Evolutionary conservation across 2,797 vertebrate genomes (phyloP).

Genomic region (Microcaecilia unicolor): DNA sequence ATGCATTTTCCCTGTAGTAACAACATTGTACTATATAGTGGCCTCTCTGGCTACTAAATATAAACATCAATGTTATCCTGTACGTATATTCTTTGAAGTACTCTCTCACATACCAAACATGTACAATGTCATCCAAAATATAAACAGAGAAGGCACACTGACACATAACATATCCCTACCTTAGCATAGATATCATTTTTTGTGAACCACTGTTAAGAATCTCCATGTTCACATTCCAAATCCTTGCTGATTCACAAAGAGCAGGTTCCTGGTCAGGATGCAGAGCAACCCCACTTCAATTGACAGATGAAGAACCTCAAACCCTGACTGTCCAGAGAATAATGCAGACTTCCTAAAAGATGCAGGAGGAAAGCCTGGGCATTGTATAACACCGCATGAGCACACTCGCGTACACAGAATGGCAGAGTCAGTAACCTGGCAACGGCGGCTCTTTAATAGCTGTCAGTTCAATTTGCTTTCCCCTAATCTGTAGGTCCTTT

Average conservation of each 20-base stretch:
- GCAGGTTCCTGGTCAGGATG: constrained; percentile 2
- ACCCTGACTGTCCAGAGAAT: constrained; percentile 20
- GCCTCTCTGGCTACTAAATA: constrained; percentile 15
- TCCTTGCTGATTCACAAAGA: constrained; percentile 9
- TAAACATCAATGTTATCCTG: constrained; percentile 1
- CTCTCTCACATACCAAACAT: background rate
- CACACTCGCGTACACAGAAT: background rate
- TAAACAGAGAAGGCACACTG: too few relatives aligned
- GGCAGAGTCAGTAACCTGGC: constrained; percentile 42
- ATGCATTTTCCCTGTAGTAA: background rate
- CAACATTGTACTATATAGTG: constrained; percentile 11
- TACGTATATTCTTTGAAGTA: background rate
- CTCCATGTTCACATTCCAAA: constrained; percentile 30
- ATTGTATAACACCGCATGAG: constrained; percentile 8
- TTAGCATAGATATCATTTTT: constrained; percentile 31
- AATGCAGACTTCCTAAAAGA: constrained; percentile 26
- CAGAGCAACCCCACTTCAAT: constrained; percentile 15
- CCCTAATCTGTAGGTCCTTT: constrained; percentile 1
- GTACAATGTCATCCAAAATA: too few relatives aligned
- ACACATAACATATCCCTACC: constrained; percentile 32
- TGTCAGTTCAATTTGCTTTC: constrained; percentile 23
- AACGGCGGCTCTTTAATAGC: constrained; percentile 42
- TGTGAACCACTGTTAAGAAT: constrained; percentile 38
- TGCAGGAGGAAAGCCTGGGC: constrained; percentile 17
- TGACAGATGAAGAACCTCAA: constrained; percentile 21